phyloP scores from a whole-genome alignment of 2,113 vertebrate species.

The Trichomycterus rosablanca region DNA sequence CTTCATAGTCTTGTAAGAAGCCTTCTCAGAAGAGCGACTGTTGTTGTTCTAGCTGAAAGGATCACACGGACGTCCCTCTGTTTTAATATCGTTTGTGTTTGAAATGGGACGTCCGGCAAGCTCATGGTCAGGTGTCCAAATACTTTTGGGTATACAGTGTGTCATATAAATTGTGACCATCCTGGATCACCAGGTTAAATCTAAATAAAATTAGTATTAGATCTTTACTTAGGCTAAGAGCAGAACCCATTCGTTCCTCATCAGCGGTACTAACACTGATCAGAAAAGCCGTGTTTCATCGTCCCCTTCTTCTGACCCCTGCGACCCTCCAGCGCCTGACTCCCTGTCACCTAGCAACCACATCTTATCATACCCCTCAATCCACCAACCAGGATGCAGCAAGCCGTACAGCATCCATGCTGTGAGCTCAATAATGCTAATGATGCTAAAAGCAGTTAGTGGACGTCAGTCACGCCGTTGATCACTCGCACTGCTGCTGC shows the following conservation, averaged over 20 bases:
- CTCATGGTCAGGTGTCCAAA: no score
- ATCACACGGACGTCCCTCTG: no score
- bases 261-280: conserved; percentile 18
- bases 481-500: background rate
- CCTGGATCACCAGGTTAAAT: no score
- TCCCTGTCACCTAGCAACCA: conserved; percentile 54
- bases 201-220: no score
- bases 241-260: conserved; percentile 34
- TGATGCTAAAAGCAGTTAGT: conserved; percentile 30
- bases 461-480: conserved; percentile 5
- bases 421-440: conserved; percentile 41
- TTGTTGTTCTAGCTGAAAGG: no score
- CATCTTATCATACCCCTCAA: conserved; percentile 46
- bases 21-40: no score
- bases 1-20: no score
- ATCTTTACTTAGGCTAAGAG: no score
- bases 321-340: conserved; percentile 52
- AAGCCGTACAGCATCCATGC: conserved; percentile 7
- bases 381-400: conserved; percentile 29
- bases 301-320: conserved; percentile 49
- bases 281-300: conserved; percentile 30
- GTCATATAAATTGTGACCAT: no score
- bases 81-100: no score
- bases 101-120: no score
- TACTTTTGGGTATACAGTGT: no score